Base-by-base conservation (phyloP, 2,797 vertebrate species). In the Falco rusticolus region DNA sequence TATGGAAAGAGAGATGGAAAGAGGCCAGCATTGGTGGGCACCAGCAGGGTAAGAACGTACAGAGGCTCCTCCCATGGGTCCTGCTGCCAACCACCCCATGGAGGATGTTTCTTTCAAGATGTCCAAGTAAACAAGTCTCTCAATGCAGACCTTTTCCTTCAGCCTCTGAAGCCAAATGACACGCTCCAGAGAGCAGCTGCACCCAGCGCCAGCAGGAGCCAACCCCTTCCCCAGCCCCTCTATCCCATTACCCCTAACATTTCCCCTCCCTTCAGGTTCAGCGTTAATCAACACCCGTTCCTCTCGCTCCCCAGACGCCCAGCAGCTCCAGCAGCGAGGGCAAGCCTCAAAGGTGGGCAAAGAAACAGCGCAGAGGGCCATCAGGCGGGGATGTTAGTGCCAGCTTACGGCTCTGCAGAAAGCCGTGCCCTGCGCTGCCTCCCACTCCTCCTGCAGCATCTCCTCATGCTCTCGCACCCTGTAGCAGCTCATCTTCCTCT, bases 161-260 rank as follows among this genome's bases (percentile, higher is more conserved):
- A 77, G 41, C 43, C 28, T 80, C n/a, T 3, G 2, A 64, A 41
- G 16, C 51, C 76, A 68, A 37, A 39, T 5, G 13, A 56, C 24
- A 39, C 0, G 0, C 11, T 80, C 50, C 37, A 41, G 69, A 18
- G 5, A 18, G 5, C 18, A 64, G 63, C 22, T 47, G 43, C 7
- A 48, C 34, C 29, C 15, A 68, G 66, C 34, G 16, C 34, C 6
- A 18, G 24, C 22, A 66, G 34, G 20, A 82, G 48, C n/a, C 66
- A 83, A 26, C 41, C 25, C 10, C 16, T 69, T 65, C 51, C 29
- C 31, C 8, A 61, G 29, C 5, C 5, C 37, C 29, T 45, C 57
- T 37, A 10, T 25, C 81, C 39, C 24, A 0, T 51, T 45, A 68
- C 7, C 37, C 50, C 14, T 6, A 31, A n/a, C 8, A 3, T 39